Percentiles rank a stretch among this genome's conserved stretches.
These are phyloP conservation scores for Oryzias woworae DNA, from an alignment of 2,113 vertebrate species.

Conservation along the genomic window DNA sequence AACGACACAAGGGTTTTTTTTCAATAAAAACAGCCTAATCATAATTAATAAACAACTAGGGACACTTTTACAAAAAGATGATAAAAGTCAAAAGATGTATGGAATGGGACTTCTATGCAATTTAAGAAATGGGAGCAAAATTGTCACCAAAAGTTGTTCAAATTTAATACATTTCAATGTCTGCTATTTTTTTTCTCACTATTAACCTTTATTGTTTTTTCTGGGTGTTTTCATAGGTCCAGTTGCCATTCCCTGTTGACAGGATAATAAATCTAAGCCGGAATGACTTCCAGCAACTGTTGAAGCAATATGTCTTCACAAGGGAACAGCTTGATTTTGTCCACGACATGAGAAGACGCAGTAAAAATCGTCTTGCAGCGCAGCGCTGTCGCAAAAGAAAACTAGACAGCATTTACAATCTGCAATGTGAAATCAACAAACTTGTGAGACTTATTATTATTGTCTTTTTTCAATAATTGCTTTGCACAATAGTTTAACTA, in stretches of 20 bases:
- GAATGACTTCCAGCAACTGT: constrained; percentile 92
- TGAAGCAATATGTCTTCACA: constrained; percentile 88
- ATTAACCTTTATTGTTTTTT: not conserved
- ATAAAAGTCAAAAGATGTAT: too few relatives aligned
- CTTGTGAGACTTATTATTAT: constrained; percentile 77
- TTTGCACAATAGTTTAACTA: not conserved
- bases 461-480: not conserved
- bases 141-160: too few relatives aligned
- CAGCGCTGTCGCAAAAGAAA: constrained; percentile 96
- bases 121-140: too few relatives aligned
- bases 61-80: too few relatives aligned
- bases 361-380: constrained; percentile 94
- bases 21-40: too few relatives aligned
- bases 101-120: too few relatives aligned
- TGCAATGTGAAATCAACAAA: constrained; percentile 93
- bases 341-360: constrained; percentile 90
- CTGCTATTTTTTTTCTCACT: not conserved
- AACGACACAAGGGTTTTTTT: too few relatives aligned
- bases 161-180: too few relatives aligned
- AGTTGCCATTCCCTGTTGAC: constrained; percentile 88
- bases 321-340: constrained; percentile 91
- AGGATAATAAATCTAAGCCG: constrained; percentile 87
- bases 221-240: constrained; percentile 75
- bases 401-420: constrained; percentile 93
- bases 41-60: too few relatives aligned